A percentile compares a stretch with the other conserved stretches of the same genome.
Evolutionary conservation across 2,113 vertebrate species (phyloP).

Genomic region (Mirza zaza): DNA sequence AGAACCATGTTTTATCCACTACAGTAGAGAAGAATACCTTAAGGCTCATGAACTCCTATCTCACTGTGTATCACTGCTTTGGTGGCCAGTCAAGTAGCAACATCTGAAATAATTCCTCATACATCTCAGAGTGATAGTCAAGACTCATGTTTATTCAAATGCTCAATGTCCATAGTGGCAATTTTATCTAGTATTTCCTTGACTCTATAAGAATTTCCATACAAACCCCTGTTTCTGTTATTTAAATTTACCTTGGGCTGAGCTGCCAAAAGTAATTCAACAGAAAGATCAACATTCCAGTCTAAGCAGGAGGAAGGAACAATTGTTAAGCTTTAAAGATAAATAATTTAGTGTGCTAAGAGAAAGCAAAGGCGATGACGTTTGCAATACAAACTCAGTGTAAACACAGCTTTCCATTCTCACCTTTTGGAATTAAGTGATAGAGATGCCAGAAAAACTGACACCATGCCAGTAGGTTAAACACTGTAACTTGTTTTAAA

Average conservation of each 20-base stretch:
- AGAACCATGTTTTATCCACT: neutral
- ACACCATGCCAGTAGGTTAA: neutral
- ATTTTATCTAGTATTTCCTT: conserved; percentile 58
- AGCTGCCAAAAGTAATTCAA: conserved; percentile 68
- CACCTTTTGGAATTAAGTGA: conserved; percentile 49
- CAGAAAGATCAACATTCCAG: conserved; percentile 57
- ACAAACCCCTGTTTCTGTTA: conserved; percentile 44
- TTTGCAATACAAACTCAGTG: conserved; percentile 51
- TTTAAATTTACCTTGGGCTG: conserved; percentile 60
- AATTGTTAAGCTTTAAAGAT: conserved; percentile 70
- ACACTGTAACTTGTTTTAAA: neutral
- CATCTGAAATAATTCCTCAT: neutral
- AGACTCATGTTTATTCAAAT: conserved; percentile 31
- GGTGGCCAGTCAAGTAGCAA: neutral
- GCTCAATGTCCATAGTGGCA: neutral
- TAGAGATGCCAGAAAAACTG: conserved; percentile 6
- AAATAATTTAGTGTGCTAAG: conserved; percentile 70
- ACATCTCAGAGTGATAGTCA: neutral
- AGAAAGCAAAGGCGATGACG: conserved; percentile 71
- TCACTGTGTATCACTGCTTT: neutral
- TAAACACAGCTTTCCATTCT: conserved; percentile 51
- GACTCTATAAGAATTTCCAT: conserved; percentile 66
- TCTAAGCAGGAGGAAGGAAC: conserved; percentile 58
- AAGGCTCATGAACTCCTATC: neutral
- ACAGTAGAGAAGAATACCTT: neutral